Conservation (phyloP, 2,797 vertebrate genomes). For the Molossus alvarezi region DNA sequence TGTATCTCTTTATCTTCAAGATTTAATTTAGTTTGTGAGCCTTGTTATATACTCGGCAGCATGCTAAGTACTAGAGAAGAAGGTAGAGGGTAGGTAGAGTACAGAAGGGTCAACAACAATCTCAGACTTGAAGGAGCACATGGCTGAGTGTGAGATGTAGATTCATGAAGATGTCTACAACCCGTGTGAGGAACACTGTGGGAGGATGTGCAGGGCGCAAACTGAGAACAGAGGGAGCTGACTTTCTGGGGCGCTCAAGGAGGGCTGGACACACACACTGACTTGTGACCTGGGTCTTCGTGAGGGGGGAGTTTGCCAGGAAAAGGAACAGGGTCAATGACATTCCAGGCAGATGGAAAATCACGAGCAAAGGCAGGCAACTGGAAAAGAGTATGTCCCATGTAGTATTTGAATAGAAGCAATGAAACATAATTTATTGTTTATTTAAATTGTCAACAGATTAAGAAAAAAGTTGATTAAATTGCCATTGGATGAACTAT, state of each 20-base stretch:
- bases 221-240: background rate
- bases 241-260: background rate
- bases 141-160: background rate
- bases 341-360: background rate
- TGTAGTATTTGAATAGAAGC: conserved; percentile 3
- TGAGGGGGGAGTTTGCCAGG: background rate
- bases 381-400: background rate
- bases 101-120: background rate
- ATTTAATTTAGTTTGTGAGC: background rate
- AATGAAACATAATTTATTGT: conserved; percentile 5
- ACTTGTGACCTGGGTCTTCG: background rate
- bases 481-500: background rate
- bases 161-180: background rate
- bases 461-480: conserved; percentile 39
- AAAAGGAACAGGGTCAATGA: background rate
- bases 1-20: background rate
- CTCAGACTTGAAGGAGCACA: background rate
- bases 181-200: background rate
- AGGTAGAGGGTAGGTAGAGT: background rate
- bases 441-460: conserved; percentile 40
- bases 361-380: background rate
- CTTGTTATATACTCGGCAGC: background rate
- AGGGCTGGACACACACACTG: background rate
- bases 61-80: background rate
- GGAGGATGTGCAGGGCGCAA: background rate